phyloP scores from a whole-genome alignment of 2,797 vertebrate species.

The Apogon talboti region DNA sequence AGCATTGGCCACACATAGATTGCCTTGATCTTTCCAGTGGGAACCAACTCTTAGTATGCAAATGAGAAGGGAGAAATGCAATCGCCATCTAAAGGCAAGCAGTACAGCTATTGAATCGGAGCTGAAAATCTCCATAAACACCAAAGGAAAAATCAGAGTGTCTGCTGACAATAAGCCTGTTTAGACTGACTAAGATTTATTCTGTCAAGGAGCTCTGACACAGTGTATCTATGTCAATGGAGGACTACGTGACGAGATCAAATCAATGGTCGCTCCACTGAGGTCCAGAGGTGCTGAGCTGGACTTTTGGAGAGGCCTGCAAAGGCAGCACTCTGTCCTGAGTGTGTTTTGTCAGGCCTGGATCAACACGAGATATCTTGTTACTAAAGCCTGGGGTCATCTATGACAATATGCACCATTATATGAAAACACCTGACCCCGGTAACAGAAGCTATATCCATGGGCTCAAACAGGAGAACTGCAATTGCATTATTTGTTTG shows the following conservation, averaged over 20 bases:
- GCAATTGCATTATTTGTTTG: slow-evolving; percentile 14
- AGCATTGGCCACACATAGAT: slow-evolving; percentile 80
- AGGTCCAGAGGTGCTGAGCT: slow-evolving; percentile 80
- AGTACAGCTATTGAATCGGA: slow-evolving; percentile 65
- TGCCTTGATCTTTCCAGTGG: slow-evolving; percentile 83
- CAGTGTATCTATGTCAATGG: slow-evolving; percentile 75
- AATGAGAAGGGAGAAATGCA: slow-evolving; percentile 71
- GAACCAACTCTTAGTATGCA: slow-evolving; percentile 79
- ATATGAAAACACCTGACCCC: slow-evolving; percentile 24
- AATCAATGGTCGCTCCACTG: slow-evolving; percentile 70
- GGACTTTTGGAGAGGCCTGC: slow-evolving; percentile 67
- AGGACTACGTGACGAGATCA: slow-evolving; percentile 77
- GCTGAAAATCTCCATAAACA: slow-evolving; percentile 75
- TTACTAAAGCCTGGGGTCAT: slow-evolving; percentile 40
- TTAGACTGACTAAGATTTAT: slow-evolving; percentile 67
- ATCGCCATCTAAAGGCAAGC: slow-evolving; percentile 63
- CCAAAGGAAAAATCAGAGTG: slow-evolving; percentile 69
- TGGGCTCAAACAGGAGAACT: slow-evolving; percentile 5
- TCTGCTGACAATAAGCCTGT: slow-evolving; percentile 71
- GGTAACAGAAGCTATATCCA: slow-evolving; percentile 17
- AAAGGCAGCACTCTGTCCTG: slow-evolving; percentile 65
- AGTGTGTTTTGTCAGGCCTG: slow-evolving; percentile 33
- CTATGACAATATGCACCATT: slow-evolving; percentile 26
- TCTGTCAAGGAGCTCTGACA: slow-evolving; percentile 71
- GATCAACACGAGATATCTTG: slow-evolving; percentile 30